phyloP scores from a whole-genome alignment of 2,888 invertebrate genomes.

The Atherix ibis region DNA sequence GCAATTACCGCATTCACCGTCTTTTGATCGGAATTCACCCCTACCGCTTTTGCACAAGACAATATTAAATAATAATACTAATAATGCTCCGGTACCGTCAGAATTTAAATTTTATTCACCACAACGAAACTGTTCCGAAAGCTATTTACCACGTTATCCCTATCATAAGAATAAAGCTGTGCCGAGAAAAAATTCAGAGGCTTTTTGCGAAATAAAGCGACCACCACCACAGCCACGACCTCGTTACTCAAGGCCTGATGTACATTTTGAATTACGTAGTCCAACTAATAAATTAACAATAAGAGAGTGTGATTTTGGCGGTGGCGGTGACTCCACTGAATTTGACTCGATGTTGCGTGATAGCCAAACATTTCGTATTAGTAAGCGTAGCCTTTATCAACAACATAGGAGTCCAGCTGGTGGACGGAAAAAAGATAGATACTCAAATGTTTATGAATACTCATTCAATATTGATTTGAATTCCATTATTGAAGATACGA shows the following conservation, averaged over 20 bases:
- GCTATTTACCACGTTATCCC: constrained; percentile 25
- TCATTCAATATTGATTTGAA: constrained; percentile 33
- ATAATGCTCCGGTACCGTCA: constrained; percentile 24
- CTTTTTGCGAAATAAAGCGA: constrained; percentile 21
- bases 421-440: constrained; percentile 27
- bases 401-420: constrained; percentile 33
- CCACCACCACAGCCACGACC: constrained; percentile 24
- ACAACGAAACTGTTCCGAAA: constrained; percentile 21
- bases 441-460: constrained; percentile 33
- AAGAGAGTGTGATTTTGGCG: constrained; percentile 33
- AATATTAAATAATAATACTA: constrained; percentile 12
- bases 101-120: constrained; percentile 33
- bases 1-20: constrained; percentile 30
- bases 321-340: constrained; percentile 33
- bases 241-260: constrained; percentile 18
- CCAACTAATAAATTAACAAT: constrained; percentile 31
- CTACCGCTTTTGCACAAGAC: constrained; percentile 28
- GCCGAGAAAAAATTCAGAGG: constrained; percentile 27
- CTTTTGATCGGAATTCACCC: constrained; percentile 30
- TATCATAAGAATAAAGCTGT: constrained; percentile 29
- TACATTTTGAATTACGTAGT: constrained; percentile 28
- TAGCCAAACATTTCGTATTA: constrained; percentile 34
- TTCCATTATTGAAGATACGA: constrained; percentile 33
- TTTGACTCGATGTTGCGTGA: constrained; percentile 30
- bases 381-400: constrained; percentile 34